These are phyloP conservation scores for Entelurus aequoreus DNA, from an alignment of 2,113 vertebrate species.

Conservation along the genomic window DNA sequence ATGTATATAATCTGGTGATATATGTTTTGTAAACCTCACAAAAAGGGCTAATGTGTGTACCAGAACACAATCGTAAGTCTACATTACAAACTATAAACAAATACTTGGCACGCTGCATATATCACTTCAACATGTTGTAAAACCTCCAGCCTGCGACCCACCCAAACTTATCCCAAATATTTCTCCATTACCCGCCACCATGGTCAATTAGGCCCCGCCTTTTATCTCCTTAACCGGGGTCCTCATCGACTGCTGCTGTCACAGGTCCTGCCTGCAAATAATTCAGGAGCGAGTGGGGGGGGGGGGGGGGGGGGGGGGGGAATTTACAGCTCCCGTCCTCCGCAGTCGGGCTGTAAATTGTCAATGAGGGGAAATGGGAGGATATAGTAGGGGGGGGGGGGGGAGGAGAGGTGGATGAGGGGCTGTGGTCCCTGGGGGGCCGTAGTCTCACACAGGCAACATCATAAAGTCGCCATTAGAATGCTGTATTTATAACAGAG, in stretches of 20 bases:
- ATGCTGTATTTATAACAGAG: constrained; percentile 78
- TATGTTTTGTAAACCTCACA: constrained; percentile 6
- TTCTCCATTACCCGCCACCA: constrained; percentile 73
- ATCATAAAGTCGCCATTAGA: constrained; percentile 81
- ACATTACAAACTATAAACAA: constrained; percentile 37
- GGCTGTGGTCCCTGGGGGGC: constrained; percentile 69
- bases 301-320: constrained; percentile 23
- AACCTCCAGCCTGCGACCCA: constrained; percentile 12
- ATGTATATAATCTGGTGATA: neutral
- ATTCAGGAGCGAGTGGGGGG: constrained; percentile 60
- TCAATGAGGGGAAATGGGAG: constrained; percentile 63
- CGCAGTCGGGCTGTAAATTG: constrained; percentile 72
- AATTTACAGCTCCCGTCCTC: constrained; percentile 71
- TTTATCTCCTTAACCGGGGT: constrained; percentile 78
- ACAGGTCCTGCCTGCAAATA: constrained; percentile 70
- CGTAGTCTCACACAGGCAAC: constrained; percentile 75
- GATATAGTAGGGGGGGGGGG: constrained; percentile 47
- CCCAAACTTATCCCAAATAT: constrained; percentile 63
- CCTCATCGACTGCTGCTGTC: constrained; percentile 75
- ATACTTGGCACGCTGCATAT: constrained; percentile 4
- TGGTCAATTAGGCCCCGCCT: constrained; percentile 75
- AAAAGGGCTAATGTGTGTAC: constrained; percentile 8
- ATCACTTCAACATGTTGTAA: constrained; percentile 23
- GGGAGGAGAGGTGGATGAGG: constrained; percentile 44
- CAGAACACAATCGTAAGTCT: constrained; percentile 12